Evolutionary conservation across 2,113 vertebrate genomes (phyloP), one percentile per base, ranked within the genome.

Genomic region (Caranx ignobilis): DNA sequence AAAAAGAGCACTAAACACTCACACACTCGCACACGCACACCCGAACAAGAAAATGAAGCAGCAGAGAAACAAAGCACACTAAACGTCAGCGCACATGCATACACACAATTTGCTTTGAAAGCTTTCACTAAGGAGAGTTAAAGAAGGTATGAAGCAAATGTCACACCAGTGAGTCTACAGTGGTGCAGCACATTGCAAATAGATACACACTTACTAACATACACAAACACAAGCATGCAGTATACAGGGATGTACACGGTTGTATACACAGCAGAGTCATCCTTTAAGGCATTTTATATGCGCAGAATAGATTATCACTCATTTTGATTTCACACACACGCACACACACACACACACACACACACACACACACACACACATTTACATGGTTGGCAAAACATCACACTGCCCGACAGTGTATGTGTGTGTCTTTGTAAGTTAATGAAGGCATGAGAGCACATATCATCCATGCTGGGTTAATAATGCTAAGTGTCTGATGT

Each of bases 401-500:
- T 79, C 71, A 66, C 43, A 76, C 41, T 84, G 77, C 35, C 55
- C 69, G 82, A 50, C 68, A 62, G 32, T 67, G 66, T 77, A 31
- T 60, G 50, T 79, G 62, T 88, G 75, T 81, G 79, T 87, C 60
- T 88, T 57, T 84, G 76, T 90, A 74, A 71, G 88, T 83, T 84
- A 91, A 91, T 90, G 84, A 91, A 89, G 79, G 82, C 82, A 81
- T 76, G 56, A 90, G 76, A 87, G 85, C 68, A 82, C 74, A 84
- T 87, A 84, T 91, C 80, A 88, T 89, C 77, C 81, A 87, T 74
- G 86, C 87, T 86, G 84, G 77, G 88, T 88, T 94, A 91, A 88
- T 90, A 90, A 88, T 89, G 71, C 84, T 56, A 67, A 83, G 75
- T 88, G 83, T 92, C 86, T 91, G 87, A 92, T 92, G 83, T 87